Evolutionary conservation across 1,140 invertebrate species (phyloP).

Genomic region (Patella vulgata): DNA sequence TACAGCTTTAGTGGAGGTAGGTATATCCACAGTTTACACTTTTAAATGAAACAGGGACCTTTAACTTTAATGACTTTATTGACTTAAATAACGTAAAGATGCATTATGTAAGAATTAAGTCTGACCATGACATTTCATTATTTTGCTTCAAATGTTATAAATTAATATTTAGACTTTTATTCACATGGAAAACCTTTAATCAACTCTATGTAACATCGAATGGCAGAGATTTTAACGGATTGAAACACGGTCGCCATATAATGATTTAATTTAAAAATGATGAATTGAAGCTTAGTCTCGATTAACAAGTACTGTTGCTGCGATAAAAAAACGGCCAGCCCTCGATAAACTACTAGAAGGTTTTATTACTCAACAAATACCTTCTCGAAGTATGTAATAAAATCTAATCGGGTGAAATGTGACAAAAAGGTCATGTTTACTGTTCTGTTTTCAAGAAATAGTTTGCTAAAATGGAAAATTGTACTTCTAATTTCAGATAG

Average conservation of each 20-base stretch:
- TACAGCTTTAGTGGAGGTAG: constrained; percentile 80
- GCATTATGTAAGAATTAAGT: neutral
- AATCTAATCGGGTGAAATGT: neutral
- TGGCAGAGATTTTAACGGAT: too few species aligned
- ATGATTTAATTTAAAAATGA: too few species aligned
- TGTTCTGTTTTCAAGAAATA: neutral
- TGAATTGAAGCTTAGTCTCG: too few species aligned
- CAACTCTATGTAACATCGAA: neutral
- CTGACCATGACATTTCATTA: neutral
- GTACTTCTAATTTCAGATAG: constrained; percentile 70
- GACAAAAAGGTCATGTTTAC: neutral
- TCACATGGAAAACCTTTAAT: neutral
- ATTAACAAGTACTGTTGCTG: too few species aligned
- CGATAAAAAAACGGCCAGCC: too few species aligned
- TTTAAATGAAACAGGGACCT: neutral
- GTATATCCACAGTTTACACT: neutral
- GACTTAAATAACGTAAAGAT: too few species aligned
- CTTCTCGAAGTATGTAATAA: too few species aligned
- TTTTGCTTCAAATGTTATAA: constrained; percentile 1
- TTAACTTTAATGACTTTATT: too few species aligned
- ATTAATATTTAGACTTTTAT: too few species aligned
- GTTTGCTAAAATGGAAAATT: neutral
- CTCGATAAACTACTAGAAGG: too few species aligned
- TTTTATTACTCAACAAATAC: too few species aligned
- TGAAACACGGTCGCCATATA: too few species aligned